Evolutionary conservation across 2,888 invertebrate species (phyloP), one percentile per base, ranked within the genome.

Genomic region (Linyphia triangularis): DNA sequence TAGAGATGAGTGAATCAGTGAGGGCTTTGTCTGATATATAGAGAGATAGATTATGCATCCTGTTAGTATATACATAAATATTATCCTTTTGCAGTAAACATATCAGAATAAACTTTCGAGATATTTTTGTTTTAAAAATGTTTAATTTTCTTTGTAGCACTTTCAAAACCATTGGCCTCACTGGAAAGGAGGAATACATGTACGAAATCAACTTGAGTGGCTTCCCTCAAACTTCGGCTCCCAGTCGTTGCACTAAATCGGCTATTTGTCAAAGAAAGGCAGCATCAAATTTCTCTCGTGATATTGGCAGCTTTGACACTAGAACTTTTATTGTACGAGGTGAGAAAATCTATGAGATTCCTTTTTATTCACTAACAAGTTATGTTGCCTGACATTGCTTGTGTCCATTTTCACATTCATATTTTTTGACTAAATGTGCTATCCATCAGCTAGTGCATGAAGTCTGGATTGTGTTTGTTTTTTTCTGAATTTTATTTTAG

Each of bases 221-320:
- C n/a, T 57, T 67, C 4, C 28, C 13, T 16, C 22, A 51, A 6
- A 43, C 72, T 1, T 33, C 72, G 10, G 0, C 28, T 5, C 28
- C 65, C 1, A 61, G 19, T 37, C 37, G 84, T 13, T 91, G 91
- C 79, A n/a, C 24, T 2, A 59, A 85, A 24, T 86, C 91, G n/a
- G 89, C 90, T 22, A 57, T 91, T 61, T 91, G 91, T 73, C 91
- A 91, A 51, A 90, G 89, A 22, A 90, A 90, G 67, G 26, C 61
- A 2, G 22, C 43, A 24, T 13, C 37, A 19, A 30, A 13, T 0
- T 90, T 91, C 61, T 37, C 24, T 19, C 81, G 91, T 37, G 91
- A 91, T 61, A 89, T 91, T 69, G 91, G 91, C 10, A 89, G 83
- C n/a, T 61, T 81, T 40, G 84, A 73, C 13, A 84, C 85, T 0